Evolutionary conservation across 2,797 vertebrate genomes (phyloP).

Genomic region (Amphiprion clarkii): DNA sequence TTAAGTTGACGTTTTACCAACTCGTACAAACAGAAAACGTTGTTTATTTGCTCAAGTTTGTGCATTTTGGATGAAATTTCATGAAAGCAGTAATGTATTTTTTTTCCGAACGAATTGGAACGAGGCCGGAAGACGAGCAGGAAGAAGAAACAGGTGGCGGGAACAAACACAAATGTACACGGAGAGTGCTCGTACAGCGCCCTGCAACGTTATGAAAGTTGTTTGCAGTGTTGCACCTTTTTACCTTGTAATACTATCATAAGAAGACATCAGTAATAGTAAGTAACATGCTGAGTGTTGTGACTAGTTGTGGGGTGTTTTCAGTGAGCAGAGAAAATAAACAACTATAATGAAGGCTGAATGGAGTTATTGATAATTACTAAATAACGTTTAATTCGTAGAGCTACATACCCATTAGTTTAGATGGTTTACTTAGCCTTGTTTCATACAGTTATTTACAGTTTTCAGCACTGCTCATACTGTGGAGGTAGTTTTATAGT

Average conservation of each 20-base stretch:
- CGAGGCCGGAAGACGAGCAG: slow-evolving; percentile 55
- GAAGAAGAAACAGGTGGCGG: slow-evolving; percentile 62
- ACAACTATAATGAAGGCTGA: background rate
- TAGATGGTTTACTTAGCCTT: background rate
- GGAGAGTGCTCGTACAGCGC: background rate
- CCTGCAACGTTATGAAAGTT: background rate
- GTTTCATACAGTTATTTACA: no score
- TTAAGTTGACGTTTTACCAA: background rate
- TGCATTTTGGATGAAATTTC: accelerated
- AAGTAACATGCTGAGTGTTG: slow-evolving; percentile 31
- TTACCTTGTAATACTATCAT: background rate
- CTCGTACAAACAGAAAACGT: background rate
- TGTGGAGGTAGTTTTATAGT: background rate
- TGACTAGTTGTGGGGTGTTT: background rate
- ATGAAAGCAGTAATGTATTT: background rate
- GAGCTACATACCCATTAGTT: background rate
- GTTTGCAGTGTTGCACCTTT: background rate
- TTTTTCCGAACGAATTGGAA: slow-evolving; percentile 19
- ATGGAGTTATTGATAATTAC: background rate
- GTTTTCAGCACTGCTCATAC: background rate
- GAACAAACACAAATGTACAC: slow-evolving; percentile 28
- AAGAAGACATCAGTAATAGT: slow-evolving; percentile 39
- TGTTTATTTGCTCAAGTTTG: accelerated
- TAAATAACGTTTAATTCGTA: background rate
- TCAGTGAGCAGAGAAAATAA: background rate